Base-by-base conservation (phyloP, 2,797 vertebrate genomes). In the Crocodylus rhombifer region DNA sequence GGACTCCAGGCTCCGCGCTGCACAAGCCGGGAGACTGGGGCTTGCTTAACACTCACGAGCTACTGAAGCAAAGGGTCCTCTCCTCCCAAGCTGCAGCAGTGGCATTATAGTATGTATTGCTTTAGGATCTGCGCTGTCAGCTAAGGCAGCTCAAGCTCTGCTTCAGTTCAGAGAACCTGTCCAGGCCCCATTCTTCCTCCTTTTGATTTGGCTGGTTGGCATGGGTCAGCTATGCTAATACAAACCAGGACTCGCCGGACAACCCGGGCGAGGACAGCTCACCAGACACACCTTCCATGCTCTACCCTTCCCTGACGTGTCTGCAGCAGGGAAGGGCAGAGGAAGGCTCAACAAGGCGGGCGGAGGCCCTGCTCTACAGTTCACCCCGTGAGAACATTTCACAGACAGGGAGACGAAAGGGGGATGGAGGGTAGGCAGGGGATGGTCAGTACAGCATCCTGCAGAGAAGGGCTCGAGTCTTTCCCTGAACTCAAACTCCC, bases 91-190 rank as follows among this genome's bases (percentile, higher is more conserved):
- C 4, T 3, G 3, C 88, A 84, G 81, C 42, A 30, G 87, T 67
- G 55, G 84, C 74, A 75, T 1, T 0, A 86, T 82, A 75, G 6
- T 0, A 69, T 2, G 12, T 86, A 82, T 86, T 74, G 65, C 67
- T 73, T 74, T 88, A 62, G 86, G 77, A 88, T 85, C 60, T 80
- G 73, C 56, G 63, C 18, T 23, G 69, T 81, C 65, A 74, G 58
- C 86, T 21, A 77, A 78, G 73, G 30, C 23, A 57, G 30, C 74
- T 18, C 56, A 78, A 69, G 57, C 84, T 60, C 71, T 80, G 42
- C 21, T 91, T 64, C 78, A 63, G 60, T 64, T 61, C 71, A 51
- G 20, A 74, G 26, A 67, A 36, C 65, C 36, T 78, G 30, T 61
- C 21, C 20, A 20, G 64, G 60, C 25, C 62, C 86, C 55, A 76